Percentiles rank a stretch among this genome's conserved stretches.
phyloP scores from a whole-genome alignment of 2,797 vertebrate genomes.

The Coluber constrictor region DNA sequence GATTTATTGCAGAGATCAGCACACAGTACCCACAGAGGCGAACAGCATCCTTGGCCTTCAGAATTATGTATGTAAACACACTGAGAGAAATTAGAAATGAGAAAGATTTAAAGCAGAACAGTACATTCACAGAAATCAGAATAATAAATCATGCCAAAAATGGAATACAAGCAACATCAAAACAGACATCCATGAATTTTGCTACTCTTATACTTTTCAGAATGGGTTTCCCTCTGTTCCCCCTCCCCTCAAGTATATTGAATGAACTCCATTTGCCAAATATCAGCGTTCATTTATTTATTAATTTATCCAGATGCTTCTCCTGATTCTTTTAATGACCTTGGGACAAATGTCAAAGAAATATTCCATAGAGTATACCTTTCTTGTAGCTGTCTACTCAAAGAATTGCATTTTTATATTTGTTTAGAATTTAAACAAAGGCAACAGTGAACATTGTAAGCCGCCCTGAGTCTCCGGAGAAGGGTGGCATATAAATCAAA shows the following conservation, averaged over 20 bases:
- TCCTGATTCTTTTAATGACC: neutral
- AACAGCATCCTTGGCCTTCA: neutral
- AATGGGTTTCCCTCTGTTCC: neutral
- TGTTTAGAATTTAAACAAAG: constrained; percentile 8
- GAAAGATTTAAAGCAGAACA: neutral
- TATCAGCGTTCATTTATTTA: neutral
- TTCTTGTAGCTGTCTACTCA: constrained; percentile 7
- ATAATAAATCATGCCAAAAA: neutral
- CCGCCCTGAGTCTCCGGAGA: too few species aligned
- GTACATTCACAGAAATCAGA: neutral
- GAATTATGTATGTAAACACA: neutral
- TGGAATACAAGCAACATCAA: neutral
- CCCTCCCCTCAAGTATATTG: neutral
- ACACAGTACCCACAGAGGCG: neutral
- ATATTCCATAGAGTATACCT: neutral
- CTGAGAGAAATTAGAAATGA: neutral
- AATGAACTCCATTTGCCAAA: neutral
- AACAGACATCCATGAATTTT: too few species aligned
- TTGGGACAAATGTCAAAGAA: neutral
- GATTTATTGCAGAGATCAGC: neutral
- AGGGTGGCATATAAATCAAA: too few species aligned
- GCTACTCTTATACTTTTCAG: neutral
- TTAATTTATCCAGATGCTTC: neutral
- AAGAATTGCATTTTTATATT: neutral
- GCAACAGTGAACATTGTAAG: neutral